Percentiles rank a stretch among this genome's conserved stretches.
These are phyloP conservation scores for Allacma fusca DNA, from an alignment of 2,888 invertebrate genomes.

Conservation along the genomic window DNA sequence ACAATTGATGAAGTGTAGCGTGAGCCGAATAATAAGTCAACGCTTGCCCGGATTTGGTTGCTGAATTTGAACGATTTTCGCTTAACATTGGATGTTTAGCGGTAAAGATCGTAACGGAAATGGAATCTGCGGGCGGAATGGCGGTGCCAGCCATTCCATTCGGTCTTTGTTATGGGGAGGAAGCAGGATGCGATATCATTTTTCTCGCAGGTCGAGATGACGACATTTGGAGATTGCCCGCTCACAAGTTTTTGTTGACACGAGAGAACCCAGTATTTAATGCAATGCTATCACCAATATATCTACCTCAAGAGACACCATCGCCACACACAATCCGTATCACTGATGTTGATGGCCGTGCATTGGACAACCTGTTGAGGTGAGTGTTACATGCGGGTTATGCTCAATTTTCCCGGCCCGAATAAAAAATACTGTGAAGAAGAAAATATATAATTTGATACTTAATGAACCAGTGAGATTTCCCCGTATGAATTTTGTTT, in stretches of 20 bases:
- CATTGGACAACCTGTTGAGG: conserved; percentile 73
- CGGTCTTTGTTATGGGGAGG: conserved; percentile 61
- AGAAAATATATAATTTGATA: too few relatives aligned
- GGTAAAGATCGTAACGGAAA: conserved; percentile 3
- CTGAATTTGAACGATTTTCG: neutral
- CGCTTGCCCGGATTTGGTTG: conserved; percentile 19
- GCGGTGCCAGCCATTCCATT: conserved; percentile 22
- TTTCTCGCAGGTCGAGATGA: conserved; percentile 71
- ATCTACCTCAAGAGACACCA: conserved; percentile 63
- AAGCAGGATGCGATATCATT: conserved; percentile 70
- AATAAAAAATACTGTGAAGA: too few relatives aligned
- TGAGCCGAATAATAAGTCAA: neutral
- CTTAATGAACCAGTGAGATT: too few relatives aligned
- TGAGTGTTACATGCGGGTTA: conserved; percentile 62
- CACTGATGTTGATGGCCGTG: conserved; percentile 72
- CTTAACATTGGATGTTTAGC: neutral
- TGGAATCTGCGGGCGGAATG: conserved; percentile 26
- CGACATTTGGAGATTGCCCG: conserved; percentile 75
- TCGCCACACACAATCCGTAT: conserved; percentile 66
- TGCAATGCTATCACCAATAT: conserved; percentile 68
- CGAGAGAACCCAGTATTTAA: conserved; percentile 73
- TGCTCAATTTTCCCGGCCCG: too few relatives aligned
- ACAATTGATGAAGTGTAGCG: neutral
- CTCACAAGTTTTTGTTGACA: conserved; percentile 72
- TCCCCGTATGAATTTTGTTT: too few relatives aligned